Percentiles rank a stretch among this genome's conserved stretches.
phyloP scores from a whole-genome alignment of 2,888 invertebrate species.

The Ischnus inquisitorius region DNA sequence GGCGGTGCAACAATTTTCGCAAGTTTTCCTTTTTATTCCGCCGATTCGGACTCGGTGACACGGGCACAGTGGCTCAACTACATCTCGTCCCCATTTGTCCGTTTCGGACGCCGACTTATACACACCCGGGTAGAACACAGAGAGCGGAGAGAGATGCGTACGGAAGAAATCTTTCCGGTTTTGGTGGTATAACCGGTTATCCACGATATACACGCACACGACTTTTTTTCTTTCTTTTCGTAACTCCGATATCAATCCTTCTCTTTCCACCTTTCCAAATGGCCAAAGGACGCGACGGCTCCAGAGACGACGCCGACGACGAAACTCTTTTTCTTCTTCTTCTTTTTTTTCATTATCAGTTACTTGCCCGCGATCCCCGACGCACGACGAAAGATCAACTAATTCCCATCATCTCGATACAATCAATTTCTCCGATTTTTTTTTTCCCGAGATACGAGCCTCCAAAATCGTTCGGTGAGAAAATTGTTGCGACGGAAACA shows the following conservation, averaged over 20 bases:
- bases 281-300: slow-evolving; percentile 43
- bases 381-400: slow-evolving; percentile 40
- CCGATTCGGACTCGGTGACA: slow-evolving; percentile 46
- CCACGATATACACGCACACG: slow-evolving; percentile 54
- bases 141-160: slow-evolving; percentile 67
- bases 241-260: slow-evolving; percentile 48
- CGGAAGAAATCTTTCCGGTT: slow-evolving; percentile 84
- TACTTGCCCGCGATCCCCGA: slow-evolving; percentile 21
- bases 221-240: slow-evolving; percentile 58
- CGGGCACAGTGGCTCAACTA: slow-evolving; percentile 75
- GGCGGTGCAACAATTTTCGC: slow-evolving; percentile 73
- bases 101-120: slow-evolving; percentile 77
- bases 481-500: slow-evolving; percentile 19
- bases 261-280: slow-evolving; percentile 39
- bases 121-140: slow-evolving; percentile 37
- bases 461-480: neutral
- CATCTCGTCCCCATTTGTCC: slow-evolving; percentile 82
- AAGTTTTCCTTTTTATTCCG: slow-evolving; percentile 76
- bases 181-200: slow-evolving; percentile 82
- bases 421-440: slow-evolving; percentile 49
- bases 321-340: neutral
- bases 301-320: neutral
- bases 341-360: slow-evolving; percentile 26
- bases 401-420: slow-evolving; percentile 43
- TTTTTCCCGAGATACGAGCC: slow-evolving; percentile 13